Percentiles rank a stretch among this genome's conserved stretches.
These are phyloP conservation scores for Malurus splendens DNA, from an alignment of 2,797 vertebrate species.

Conservation along the genomic window DNA sequence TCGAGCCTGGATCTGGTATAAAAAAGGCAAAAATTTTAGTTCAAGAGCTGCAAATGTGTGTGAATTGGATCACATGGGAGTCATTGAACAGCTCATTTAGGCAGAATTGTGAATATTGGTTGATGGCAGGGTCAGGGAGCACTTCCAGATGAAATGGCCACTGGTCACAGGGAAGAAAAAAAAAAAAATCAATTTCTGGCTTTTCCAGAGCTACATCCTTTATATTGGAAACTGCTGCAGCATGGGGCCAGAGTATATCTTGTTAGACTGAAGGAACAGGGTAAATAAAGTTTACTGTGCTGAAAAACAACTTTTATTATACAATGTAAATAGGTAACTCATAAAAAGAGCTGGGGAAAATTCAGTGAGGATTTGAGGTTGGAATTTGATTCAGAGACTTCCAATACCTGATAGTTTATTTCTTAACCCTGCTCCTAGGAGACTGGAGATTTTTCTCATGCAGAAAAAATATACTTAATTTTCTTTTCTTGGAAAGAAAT, in stretches of 20 bases:
- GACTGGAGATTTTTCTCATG: neutral
- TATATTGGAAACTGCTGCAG: neutral
- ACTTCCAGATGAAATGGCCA: neutral
- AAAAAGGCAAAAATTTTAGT: neutral
- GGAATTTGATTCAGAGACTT: constrained; percentile 39
- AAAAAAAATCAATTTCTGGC: neutral
- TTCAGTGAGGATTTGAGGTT: constrained; percentile 18
- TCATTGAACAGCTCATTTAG: neutral
- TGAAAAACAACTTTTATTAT: neutral
- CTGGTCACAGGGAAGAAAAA: neutral
- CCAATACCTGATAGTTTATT: constrained; percentile 9
- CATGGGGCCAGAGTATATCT: neutral
- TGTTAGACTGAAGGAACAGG: neutral
- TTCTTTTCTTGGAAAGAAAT: neutral
- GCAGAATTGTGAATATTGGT: neutral
- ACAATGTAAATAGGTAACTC: neutral
- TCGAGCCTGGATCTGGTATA: neutral
- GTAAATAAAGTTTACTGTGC: neutral
- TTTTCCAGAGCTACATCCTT: neutral
- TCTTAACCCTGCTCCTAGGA: neutral
- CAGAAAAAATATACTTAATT: neutral
- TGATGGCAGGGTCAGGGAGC: neutral
- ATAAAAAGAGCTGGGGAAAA: neutral
- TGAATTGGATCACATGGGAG: neutral
- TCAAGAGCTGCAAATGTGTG: neutral